These are phyloP conservation scores for Cepaea hortensis DNA, from an alignment of 2,888 invertebrate species.

Conservation along the genomic window DNA sequence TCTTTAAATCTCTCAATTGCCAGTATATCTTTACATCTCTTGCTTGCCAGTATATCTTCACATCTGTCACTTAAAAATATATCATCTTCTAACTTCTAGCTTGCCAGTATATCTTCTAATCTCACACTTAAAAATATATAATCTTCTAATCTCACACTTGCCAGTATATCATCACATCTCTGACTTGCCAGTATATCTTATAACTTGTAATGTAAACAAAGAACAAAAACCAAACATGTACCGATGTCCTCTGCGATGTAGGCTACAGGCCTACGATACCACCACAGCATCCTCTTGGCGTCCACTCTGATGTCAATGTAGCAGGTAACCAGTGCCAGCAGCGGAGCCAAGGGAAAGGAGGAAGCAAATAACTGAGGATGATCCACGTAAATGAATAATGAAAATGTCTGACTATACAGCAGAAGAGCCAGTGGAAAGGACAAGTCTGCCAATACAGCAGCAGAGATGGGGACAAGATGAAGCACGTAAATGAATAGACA, in stretches of 20 bases:
- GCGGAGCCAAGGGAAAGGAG: slow-evolving; percentile 78
- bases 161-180: not conserved
- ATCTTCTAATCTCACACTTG: too few species aligned
- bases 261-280: slow-evolving; percentile 76
- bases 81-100: too few species aligned
- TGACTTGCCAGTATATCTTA: not conserved
- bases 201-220: not conserved
- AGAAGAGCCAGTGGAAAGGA: too few species aligned
- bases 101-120: not conserved
- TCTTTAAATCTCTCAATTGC: too few species aligned
- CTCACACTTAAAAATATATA: not conserved
- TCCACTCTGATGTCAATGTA: slow-evolving; percentile 76
- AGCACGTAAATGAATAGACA: too few species aligned
- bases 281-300: slow-evolving; percentile 76
- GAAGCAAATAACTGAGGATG: slow-evolving; percentile 77
- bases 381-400: not conserved
- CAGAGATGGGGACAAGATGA: too few species aligned
- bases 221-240: slow-evolving; percentile 52
- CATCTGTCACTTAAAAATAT: not conserved
- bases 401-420: not conserved
- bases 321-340: slow-evolving; percentile 76
- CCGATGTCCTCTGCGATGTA: slow-evolving; percentile 77
- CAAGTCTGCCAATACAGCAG: too few species aligned
- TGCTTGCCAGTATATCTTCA: not conserved
- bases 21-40: too few species aligned